These are phyloP conservation scores for Malurus splendens DNA, from an alignment of 2,797 vertebrate species.

Conservation along the genomic window DNA sequence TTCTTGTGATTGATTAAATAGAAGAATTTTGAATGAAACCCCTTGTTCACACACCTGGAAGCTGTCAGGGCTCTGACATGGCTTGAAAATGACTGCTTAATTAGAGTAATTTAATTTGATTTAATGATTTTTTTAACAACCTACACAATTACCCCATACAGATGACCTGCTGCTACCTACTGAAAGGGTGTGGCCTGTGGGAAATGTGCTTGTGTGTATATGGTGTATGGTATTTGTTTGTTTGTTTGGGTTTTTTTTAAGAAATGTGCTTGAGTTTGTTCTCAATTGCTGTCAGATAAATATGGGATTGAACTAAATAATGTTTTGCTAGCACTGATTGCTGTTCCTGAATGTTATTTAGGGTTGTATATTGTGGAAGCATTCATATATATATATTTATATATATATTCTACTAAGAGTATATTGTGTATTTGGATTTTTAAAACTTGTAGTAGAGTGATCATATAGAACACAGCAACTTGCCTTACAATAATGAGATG, in stretches of 20 bases:
- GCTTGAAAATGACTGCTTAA: background rate
- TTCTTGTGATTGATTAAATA: background rate
- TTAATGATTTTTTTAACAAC: slow-evolving; percentile 15
- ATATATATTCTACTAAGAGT: background rate
- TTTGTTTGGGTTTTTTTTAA: background rate
- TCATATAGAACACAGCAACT: background rate
- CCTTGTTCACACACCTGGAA: background rate
- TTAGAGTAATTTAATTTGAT: background rate
- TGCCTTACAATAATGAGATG: background rate
- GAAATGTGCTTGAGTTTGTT: background rate
- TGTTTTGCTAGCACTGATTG: background rate
- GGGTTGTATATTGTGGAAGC: background rate
- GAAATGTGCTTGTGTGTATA: background rate
- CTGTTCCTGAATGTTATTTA: background rate
- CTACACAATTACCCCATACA: background rate
- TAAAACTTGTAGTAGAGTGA: background rate
- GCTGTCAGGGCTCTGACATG: background rate
- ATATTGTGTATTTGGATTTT: background rate
- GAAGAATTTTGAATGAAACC: background rate
- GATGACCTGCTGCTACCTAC: background rate
- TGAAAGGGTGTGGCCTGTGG: background rate
- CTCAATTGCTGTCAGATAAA: background rate
- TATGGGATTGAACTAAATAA: background rate
- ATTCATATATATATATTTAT: background rate
- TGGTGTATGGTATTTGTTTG: background rate